phyloP scores from a whole-genome alignment of 2,113 vertebrate genomes.

The Eublepharis macularius region DNA sequence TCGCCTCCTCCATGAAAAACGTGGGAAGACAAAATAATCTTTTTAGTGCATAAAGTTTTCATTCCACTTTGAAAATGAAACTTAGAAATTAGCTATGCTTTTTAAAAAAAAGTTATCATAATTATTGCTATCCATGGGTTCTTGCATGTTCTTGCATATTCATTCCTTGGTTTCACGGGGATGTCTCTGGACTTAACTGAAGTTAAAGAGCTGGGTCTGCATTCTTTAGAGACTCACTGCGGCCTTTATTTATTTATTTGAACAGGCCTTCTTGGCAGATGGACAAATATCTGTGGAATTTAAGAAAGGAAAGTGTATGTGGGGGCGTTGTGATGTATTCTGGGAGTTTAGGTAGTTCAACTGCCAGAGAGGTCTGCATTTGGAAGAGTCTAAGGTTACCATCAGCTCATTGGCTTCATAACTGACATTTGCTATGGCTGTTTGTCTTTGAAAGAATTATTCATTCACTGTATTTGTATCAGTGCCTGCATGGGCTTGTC shows the following conservation, averaged over 20 bases:
- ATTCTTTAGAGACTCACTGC: slow-evolving; percentile 50
- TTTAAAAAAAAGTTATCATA: not conserved
- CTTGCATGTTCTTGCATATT: slow-evolving; percentile 1
- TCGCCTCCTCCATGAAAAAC: not conserved
- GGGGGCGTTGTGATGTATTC: not conserved
- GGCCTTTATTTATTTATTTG: slow-evolving; percentile 56
- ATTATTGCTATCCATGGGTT: not conserved
- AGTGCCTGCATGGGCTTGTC: not conserved
- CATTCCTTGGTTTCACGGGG: slow-evolving; percentile 6
- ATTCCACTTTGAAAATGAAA: not conserved
- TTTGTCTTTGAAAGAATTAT: not conserved
- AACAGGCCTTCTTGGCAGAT: slow-evolving; percentile 31
- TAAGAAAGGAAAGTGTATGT: rapidly evolving
- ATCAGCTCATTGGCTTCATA: not conserved
- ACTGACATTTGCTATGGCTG: not conserved
- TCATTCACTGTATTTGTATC: not conserved
- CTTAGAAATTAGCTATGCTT: not conserved
- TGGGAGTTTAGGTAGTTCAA: not conserved
- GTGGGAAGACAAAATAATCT: not conserved
- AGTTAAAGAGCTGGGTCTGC: slow-evolving; percentile 43
- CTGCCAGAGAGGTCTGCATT: not conserved
- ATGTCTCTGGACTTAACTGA: slow-evolving; percentile 42
- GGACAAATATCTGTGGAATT: slow-evolving; percentile 54
- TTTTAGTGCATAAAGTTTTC: not conserved
- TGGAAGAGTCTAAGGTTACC: not conserved